These are phyloP conservation scores for Lordiphosa collinella DNA, from an alignment of 1,140 invertebrate genomes.

Conservation along the genomic window DNA sequence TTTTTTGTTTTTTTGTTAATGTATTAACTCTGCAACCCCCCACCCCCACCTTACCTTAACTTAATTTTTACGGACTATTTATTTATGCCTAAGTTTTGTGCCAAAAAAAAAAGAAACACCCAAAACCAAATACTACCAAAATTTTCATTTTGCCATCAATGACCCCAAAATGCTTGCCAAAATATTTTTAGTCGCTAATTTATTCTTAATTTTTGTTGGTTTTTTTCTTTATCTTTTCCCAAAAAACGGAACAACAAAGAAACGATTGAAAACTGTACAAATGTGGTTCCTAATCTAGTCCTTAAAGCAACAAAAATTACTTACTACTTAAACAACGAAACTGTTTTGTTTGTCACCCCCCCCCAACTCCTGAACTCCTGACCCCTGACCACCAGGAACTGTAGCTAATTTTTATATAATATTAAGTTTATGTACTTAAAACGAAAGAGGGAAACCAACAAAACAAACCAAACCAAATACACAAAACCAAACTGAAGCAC, in stretches of 20 bases:
- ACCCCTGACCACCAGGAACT: no score
- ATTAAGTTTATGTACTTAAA: no score
- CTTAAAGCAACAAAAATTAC: slow-evolving; percentile 36
- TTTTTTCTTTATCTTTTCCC: slow-evolving; percentile 5
- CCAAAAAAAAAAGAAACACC: background rate
- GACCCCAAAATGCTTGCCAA: background rate
- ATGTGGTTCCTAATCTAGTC: slow-evolving; percentile 80
- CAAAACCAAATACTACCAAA: slow-evolving; percentile 5
- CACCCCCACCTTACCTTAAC: background rate
- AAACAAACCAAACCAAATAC: no score
- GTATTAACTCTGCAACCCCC: slow-evolving; percentile 9
- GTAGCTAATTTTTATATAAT: no score
- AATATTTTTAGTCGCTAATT: slow-evolving; percentile 12
- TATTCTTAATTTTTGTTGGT: slow-evolving; percentile 3
- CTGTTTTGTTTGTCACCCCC: no score
- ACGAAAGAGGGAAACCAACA: no score
- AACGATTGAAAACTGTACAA: slow-evolving; percentile 72
- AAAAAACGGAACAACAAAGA: slow-evolving; percentile 24
- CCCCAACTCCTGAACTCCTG: no score
- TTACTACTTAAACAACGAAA: no score
- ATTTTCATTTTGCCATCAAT: slow-evolving; percentile 22
- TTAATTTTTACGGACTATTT: background rate
- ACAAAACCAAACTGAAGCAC: no score
- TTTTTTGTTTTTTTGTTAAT: slow-evolving; percentile 12
- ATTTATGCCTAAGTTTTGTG: slow-evolving; percentile 10